phyloP scores from a whole-genome alignment of 1,140 invertebrate genomes.

The Monomorium pharaonis region DNA sequence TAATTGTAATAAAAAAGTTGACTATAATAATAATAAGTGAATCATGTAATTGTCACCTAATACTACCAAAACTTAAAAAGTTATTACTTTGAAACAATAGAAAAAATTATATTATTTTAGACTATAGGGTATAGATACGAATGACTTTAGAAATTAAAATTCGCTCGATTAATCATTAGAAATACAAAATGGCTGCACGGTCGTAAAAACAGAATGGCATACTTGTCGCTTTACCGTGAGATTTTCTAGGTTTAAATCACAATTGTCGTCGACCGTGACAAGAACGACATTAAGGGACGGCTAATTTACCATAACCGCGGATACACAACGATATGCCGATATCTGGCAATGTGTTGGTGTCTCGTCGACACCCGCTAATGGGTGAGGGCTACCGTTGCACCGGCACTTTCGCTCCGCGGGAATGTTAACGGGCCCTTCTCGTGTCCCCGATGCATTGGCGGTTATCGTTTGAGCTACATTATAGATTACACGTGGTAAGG shows the following conservation, averaged over 20 bases:
- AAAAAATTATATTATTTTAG: not conserved
- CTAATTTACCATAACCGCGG: constrained; percentile 45
- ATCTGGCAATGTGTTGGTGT: constrained; percentile 44
- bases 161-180: not conserved
- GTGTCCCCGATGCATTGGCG: constrained; percentile 69
- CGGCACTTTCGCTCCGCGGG: constrained; percentile 22
- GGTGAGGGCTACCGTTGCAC: constrained; percentile 40
- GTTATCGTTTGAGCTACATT: constrained; percentile 71
- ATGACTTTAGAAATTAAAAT: constrained; percentile 1
- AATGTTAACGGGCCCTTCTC: constrained; percentile 73
- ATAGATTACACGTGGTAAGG: constrained; percentile 69
- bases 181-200: not conserved
- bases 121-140: not conserved
- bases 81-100: not conserved
- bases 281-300: constrained; percentile 46
- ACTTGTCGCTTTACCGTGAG: constrained; percentile 28
- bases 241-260: constrained; percentile 41
- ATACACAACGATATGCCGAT: constrained; percentile 48
- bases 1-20: not conserved
- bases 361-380: constrained; percentile 44
- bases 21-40: not conserved
- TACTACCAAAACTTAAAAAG: not conserved
- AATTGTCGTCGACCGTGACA: constrained; percentile 22
- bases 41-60: not conserved
- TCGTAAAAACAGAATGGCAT: constrained; percentile 19